A percentile compares a stretch with the other conserved stretches of the same genome.
phyloP scores from a whole-genome alignment of 2,113 vertebrate genomes.

The Psilopogon haemacephalus region DNA sequence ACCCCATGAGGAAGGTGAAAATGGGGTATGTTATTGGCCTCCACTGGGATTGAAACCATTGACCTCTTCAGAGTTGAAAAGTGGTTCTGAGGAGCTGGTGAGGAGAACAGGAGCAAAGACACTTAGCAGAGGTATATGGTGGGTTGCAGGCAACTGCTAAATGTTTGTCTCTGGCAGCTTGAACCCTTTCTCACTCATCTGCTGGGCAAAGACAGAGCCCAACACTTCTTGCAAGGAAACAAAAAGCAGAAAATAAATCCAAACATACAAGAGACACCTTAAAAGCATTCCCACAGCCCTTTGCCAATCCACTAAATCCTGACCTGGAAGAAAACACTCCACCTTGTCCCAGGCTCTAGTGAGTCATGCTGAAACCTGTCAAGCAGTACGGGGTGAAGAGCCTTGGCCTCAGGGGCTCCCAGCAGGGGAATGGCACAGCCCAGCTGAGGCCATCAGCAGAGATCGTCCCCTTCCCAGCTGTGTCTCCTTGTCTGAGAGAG shows the following conservation, averaged over 20 bases:
- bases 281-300: conserved; percentile 38
- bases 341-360: not conserved
- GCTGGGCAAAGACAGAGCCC: not conserved
- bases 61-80: not conserved
- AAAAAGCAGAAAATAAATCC: not conserved
- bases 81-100: not conserved
- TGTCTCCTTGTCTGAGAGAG: not conserved
- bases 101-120: not conserved
- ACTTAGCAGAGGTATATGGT: not conserved
- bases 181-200: not conserved
- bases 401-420: not conserved
- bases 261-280: not conserved
- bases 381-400: not conserved
- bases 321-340: conserved; percentile 29
- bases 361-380: not conserved
- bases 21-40: rapidly evolving
- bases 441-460: rapidly evolving
- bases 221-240: not conserved
- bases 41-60: rapidly evolving
- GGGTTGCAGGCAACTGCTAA: not conserved
- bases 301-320: conserved; percentile 39
- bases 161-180: rapidly evolving
- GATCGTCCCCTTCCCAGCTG: not conserved
- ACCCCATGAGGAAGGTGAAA: not conserved
- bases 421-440: rapidly evolving